Evolutionary conservation across 2,113 vertebrate genomes (phyloP).

Genomic region (Hippocampus barbouri): DNA sequence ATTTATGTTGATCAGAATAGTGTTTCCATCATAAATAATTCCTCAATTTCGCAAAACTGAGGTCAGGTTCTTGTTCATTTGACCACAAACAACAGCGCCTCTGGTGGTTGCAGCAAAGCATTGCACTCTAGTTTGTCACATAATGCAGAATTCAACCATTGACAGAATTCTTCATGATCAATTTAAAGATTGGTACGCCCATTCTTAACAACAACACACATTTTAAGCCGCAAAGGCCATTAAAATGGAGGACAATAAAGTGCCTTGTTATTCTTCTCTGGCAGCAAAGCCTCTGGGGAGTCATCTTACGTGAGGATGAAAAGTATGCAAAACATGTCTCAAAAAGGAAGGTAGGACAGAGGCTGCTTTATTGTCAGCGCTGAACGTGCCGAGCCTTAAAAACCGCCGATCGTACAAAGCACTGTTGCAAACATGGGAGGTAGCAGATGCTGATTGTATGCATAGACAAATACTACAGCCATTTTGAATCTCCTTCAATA

Average conservation of each 20-base stretch:
- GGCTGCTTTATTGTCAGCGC: conserved; percentile 57
- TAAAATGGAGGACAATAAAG: no score
- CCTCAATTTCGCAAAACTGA: no score
- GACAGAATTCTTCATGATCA: no score
- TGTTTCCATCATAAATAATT: no score
- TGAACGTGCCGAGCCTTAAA: conserved; percentile 35
- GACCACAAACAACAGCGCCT: background rate
- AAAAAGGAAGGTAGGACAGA: conserved; percentile 33
- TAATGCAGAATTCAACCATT: no score
- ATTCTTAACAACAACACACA: background rate
- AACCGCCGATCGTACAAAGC: conserved; percentile 55
- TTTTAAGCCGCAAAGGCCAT: background rate
- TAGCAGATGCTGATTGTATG: conserved; percentile 61
- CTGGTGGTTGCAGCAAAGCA: no score
- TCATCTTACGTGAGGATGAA: conserved; percentile 9
- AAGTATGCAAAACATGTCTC: background rate
- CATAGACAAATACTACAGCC: conserved; percentile 66
- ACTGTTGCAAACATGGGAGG: conserved; percentile 64
- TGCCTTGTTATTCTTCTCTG: background rate
- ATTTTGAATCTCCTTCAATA: conserved; percentile 35
- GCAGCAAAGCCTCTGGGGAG: conserved; percentile 19
- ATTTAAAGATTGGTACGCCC: background rate
- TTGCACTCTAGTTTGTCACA: no score
- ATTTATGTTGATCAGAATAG: no score
- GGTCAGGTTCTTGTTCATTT: background rate